Base-by-base conservation (phyloP, 2,888 invertebrate genomes). In the Acanthococcus lagerstroemiae region DNA sequence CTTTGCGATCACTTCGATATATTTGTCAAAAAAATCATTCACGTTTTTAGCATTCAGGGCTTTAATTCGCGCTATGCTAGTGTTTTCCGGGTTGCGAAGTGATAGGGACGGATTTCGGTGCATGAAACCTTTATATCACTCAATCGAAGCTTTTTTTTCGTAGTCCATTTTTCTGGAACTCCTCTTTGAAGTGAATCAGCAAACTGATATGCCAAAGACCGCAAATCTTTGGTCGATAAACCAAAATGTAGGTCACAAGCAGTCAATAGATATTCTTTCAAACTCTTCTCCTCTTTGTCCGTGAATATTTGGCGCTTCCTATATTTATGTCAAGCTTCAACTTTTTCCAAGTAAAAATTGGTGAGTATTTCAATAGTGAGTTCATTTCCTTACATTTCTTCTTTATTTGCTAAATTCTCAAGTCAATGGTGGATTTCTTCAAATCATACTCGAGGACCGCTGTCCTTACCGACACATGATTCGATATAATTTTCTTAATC, bases 61-160 rank as follows among this genome's bases (percentile, higher is more conserved):
- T 21, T 52, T 52, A 4, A 25, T 27, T 55, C 55, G 25, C 17
- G 26, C 30, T 21, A 55, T n/a, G 30, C 55, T 55, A 3, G 55
- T 55, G 6, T 26, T 27, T 27, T 55, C 55, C n/a, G 55, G 55
- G n/a, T 55, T 21, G 4, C 66, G 5, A 22, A 44, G 21, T 15
- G 15, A 19, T 15, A 52, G 21, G 12, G 5, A 6, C 6, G 52
- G 12, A 52, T 52, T 52, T 21, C 52, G 4, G 22, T 52, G n/a
- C 22, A 52, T 52, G 22, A 52, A 52, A 19, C 52, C 52, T 21
- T 52, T 52, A 24, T 52, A 52, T 24, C 19, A 52, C 21, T 52
- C 52, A 4, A 52, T 21, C 12, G 52, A 52, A 52, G 52, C 25
- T 27, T 22, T 26, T 24, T 27, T 37, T 37, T n/a, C n/a, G n/a